Conservation (phyloP, 2,113 vertebrate genomes). For the Apodemus sylvaticus region DNA sequence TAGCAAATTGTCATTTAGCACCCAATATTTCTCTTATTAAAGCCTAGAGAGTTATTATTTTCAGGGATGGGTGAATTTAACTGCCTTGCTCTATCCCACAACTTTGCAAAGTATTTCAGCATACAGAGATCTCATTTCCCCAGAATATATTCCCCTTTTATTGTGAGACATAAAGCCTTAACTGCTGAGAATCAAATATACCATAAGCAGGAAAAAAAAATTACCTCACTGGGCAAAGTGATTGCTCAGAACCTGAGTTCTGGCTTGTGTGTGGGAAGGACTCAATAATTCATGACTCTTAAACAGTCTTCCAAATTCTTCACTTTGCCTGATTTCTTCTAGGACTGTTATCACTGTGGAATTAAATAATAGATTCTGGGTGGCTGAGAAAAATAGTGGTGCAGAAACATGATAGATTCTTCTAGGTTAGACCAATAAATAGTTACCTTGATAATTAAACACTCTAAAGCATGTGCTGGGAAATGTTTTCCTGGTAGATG, state of each 20-base stretch:
- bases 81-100: conserved; percentile 29
- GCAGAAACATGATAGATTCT: neutral
- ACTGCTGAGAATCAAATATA: conserved; percentile 45
- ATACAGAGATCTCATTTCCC: conserved; percentile 27
- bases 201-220: neutral
- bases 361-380: conserved; percentile 1
- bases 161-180: conserved; percentile 59
- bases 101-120: conserved; percentile 61
- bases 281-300: neutral
- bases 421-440: neutral
- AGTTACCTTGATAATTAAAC: neutral
- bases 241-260: neutral
- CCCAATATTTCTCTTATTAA: conserved; percentile 69
- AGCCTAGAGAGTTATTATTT: conserved; percentile 68
- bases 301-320: neutral
- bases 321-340: neutral
- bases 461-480: neutral
- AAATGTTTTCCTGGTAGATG: neutral
- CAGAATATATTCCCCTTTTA: conserved; percentile 47
- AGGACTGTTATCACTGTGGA: neutral
- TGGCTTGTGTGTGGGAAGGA: neutral
- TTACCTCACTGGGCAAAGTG: neutral
- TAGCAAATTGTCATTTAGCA: conserved; percentile 72
- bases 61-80: conserved; percentile 76
- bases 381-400: neutral